These are phyloP conservation scores for Neodiprion lecontei DNA, from an alignment of 1,140 invertebrate species.

Conservation along the genomic window DNA sequence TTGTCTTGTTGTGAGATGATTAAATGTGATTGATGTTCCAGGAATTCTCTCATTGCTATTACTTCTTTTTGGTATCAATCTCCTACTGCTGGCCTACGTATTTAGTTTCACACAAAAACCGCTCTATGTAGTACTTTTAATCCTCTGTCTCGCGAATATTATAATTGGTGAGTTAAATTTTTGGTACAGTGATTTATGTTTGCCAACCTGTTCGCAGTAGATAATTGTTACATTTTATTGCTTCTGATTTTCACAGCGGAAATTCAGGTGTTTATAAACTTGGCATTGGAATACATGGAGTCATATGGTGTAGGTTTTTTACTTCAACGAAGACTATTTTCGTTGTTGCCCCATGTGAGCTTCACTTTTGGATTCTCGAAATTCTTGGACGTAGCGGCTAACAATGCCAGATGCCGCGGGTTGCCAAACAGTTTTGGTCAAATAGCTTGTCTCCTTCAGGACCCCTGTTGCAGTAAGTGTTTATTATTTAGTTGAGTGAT, in stretches of 20 bases:
- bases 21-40: conserved; percentile 35
- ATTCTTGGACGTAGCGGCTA: conserved; percentile 41
- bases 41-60: conserved; percentile 45
- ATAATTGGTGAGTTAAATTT: conserved; percentile 1
- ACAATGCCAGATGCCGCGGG: conserved; percentile 52
- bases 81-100: conserved; percentile 45
- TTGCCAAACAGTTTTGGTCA: conserved; percentile 41
- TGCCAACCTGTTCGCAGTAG: background rate
- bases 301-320: conserved; percentile 27
- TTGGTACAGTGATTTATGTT: conserved; percentile 2
- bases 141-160: background rate
- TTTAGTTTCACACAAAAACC: conserved; percentile 40
- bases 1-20: background rate
- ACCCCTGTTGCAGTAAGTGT: conserved; percentile 8
- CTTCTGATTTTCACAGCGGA: background rate
- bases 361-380: conserved; percentile 51
- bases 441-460: conserved; percentile 7
- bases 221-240: background rate
- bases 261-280: background rate
- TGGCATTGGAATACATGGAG: background rate
- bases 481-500: background rate
- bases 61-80: conserved; percentile 48
- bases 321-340: conserved; percentile 50
- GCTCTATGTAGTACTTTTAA: background rate
- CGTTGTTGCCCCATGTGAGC: conserved; percentile 52